Base-by-base conservation (phyloP, 2,113 vertebrate species). In the Tauraco erythrolophus region DNA sequence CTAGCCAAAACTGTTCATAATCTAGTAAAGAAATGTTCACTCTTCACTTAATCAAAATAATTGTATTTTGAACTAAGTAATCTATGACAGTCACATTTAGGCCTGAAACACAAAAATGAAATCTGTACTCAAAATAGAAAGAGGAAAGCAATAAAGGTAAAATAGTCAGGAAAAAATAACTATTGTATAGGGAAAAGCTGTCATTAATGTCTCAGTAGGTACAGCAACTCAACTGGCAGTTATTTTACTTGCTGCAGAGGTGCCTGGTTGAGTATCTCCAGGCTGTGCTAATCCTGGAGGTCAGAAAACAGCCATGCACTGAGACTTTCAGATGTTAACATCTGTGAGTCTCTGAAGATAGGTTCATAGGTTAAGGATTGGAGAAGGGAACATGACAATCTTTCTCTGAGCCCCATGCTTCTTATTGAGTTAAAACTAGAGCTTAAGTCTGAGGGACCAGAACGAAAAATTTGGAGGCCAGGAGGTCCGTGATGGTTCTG, bases 361-460 rank as follows among this genome's bases (percentile, higher is more conserved):
- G 8, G 3, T 62, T 65, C 1, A 0, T 3, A 30, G 6, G 1
- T 8, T 10, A n/a, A 78, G 31, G n/a, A 13, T 0, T 17, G 41
- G 45, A 41, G 37, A 58, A 50, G 15, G 6, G 18, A 70, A 37
- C 0, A 0, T 33, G 33, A 22, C 7, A 14, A 2, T 10, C 22
- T 60, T 56, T 7, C 25, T n/a, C 35, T 22, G 27, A 64, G 4
- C 2, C 19, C 16, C 19, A 0, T 4, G 19, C 2, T 57, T 91
- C 41, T 57, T 11, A 15, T 0, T 18, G 30, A 79, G 9, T 16
- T 56, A 65, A 37, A 77, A n/a, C 7, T 28, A 51, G 10, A 13
- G 12, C 8, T 84, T 53, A 3, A 48, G 41, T 7, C 0, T 65
- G 45, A 25, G 12, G 30, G 24, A 37, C 2, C 10, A 83, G 71